Conservation (phyloP, 2,888 invertebrate genomes). For the Leucophora obtusa region DNA sequence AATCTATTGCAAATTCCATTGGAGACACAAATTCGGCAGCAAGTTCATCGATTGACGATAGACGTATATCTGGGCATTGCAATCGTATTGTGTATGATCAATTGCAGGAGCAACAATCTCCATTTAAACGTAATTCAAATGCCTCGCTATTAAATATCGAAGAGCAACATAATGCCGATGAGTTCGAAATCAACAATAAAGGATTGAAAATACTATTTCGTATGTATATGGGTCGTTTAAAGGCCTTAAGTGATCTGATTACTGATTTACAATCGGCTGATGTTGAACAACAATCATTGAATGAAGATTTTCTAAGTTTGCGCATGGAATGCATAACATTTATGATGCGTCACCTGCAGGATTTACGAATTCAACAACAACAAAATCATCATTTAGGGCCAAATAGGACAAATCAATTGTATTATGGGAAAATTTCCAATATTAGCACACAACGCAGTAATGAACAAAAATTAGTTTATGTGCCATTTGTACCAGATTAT, state of each 20-base stretch:
- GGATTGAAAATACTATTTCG: constrained; percentile 82
- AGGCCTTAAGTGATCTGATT: constrained; percentile 74
- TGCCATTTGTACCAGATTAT: constrained; percentile 76
- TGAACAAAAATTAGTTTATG: constrained; percentile 66
- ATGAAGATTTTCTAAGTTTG: constrained; percentile 72
- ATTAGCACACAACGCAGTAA: constrained; percentile 12
- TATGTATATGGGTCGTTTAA: constrained; percentile 81
- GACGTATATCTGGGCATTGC: constrained; percentile 67
- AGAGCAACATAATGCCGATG: constrained; percentile 58
- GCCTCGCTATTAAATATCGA: constrained; percentile 67
- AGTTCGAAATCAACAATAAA: constrained; percentile 73
- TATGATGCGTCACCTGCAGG: constrained; percentile 70
- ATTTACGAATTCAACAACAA: constrained; percentile 63
- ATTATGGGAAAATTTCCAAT: constrained; percentile 32
- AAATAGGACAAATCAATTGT: constrained; percentile 25
- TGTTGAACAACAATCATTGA: constrained; percentile 70
- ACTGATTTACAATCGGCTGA: constrained; percentile 73
- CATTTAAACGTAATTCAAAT: constrained; percentile 72
- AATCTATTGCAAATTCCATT: constrained; percentile 69
- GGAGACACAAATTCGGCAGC: constrained; percentile 71
- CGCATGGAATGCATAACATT: constrained; percentile 76
- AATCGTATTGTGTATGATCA: constrained; percentile 73
- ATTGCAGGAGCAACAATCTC: constrained; percentile 70
- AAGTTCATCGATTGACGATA: constrained; percentile 72
- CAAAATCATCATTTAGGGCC: constrained; percentile 29